Percentiles rank a stretch among this genome's conserved stretches.
These are phyloP conservation scores for Epicauta chinensis DNA, from an alignment of 1,140 invertebrate species.

Conservation along the genomic window DNA sequence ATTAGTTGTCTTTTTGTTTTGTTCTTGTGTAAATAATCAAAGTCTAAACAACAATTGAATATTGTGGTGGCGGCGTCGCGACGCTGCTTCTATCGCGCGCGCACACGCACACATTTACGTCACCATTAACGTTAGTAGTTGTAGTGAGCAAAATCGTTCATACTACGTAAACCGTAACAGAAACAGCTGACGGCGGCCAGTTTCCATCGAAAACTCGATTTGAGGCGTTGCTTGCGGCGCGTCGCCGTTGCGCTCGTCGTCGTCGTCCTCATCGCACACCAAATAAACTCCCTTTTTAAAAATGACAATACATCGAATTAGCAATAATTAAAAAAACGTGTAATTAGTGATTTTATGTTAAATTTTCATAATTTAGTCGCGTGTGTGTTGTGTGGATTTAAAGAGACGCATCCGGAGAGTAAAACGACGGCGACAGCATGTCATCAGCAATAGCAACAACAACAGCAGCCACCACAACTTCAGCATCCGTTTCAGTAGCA, in stretches of 20 bases:
- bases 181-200: constrained; percentile 24
- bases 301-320: constrained; percentile 22
- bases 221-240: background rate
- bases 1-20: too few relatives aligned
- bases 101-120: constrained; percentile 14
- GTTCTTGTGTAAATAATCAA: too few relatives aligned
- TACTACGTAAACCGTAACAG: constrained; percentile 3
- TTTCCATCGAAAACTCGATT: constrained; percentile 10
- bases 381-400: background rate
- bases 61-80: too few relatives aligned
- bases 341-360: background rate
- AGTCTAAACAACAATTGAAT: too few relatives aligned
- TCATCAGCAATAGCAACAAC: background rate
- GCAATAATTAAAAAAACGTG: constrained; percentile 8
- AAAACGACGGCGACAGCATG: background rate
- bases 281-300: constrained; percentile 3
- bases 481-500: constrained; percentile 10
- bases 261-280: constrained; percentile 1
- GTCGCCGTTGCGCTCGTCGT: background rate
- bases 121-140: background rate
- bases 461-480: background rate
- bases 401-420: background rate
- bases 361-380: background rate
- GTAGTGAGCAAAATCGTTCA: constrained; percentile 21
- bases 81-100: too few relatives aligned